These are phyloP conservation scores for Operophtera brumata DNA, from an alignment of 2,888 invertebrate genomes.

Conservation along the genomic window DNA sequence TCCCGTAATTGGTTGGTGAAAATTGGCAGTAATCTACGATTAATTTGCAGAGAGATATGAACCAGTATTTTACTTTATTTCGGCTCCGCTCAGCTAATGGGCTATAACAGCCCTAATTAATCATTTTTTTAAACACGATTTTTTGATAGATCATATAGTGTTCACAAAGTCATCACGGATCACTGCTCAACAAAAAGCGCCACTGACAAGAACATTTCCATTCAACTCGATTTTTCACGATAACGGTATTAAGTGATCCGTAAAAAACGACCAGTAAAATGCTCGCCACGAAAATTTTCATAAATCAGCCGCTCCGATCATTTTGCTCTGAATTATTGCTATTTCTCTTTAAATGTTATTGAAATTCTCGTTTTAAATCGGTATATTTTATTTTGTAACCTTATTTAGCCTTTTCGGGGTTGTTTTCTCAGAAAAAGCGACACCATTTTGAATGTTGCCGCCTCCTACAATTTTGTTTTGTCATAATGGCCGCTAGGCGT, in stretches of 20 bases:
- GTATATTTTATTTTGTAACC: conserved; percentile 2
- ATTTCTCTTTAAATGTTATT: conserved; percentile 5
- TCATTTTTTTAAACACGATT: background rate
- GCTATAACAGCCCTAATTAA: background rate
- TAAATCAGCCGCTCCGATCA: conserved; percentile 24
- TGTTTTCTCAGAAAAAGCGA: background rate
- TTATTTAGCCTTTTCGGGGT: background rate
- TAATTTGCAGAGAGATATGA: background rate
- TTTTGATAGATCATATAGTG: background rate
- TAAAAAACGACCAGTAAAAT: conserved; percentile 24
- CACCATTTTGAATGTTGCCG: background rate
- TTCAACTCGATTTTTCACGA: conserved; percentile 9
- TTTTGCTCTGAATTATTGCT: conserved; percentile 13
- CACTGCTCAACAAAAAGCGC: conserved; percentile 6
- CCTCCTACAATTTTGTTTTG: background rate
- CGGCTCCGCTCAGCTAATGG: too few species aligned
- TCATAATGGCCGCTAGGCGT: too few species aligned
- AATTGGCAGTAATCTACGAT: too few species aligned
- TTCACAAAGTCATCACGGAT: conserved; percentile 2
- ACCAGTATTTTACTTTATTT: background rate
- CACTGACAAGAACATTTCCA: conserved; percentile 9
- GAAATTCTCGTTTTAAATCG: background rate
- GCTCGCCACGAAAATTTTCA: conserved; percentile 23
- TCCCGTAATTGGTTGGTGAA: too few species aligned
- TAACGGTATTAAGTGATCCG: conserved; percentile 27